These are phyloP conservation scores for Amblyopsis hoosieri DNA, from an alignment of 2,797 vertebrate species.

Conservation along the genomic window DNA sequence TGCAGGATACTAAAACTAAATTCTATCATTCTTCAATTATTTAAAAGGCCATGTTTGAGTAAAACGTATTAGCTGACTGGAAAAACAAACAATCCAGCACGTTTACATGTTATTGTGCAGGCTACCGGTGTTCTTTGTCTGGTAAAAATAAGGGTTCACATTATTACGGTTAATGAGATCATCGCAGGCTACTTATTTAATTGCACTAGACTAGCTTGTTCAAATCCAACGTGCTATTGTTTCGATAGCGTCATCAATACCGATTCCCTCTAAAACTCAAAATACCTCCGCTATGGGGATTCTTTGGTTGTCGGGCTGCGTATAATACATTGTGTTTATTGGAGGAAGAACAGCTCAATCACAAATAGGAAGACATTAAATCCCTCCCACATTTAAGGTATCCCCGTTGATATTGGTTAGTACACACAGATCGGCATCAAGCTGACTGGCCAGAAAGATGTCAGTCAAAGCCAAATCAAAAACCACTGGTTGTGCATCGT, in stretches of 20 bases:
- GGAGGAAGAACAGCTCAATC: neutral
- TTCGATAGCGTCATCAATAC: constrained; percentile 26
- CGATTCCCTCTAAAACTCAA: neutral
- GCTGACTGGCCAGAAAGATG: constrained; percentile 15
- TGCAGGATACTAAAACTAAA: too few relatives aligned
- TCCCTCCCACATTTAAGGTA: constrained; percentile 5
- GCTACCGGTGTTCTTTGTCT: too few relatives aligned
- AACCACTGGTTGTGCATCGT: constrained; percentile 32
- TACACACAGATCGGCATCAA: neutral
- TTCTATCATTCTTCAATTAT: too few relatives aligned
- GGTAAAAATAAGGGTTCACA: neutral
- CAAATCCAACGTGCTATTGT: constrained; percentile 28
- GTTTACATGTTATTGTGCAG: too few relatives aligned
- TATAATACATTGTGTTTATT: neutral
- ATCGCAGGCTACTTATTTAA: neutral
- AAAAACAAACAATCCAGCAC: too few relatives aligned
- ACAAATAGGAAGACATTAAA: neutral
- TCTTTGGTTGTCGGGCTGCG: constrained; percentile 4
- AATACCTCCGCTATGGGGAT: neutral
- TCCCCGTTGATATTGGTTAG: constrained; percentile 26
- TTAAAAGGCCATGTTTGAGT: too few relatives aligned
- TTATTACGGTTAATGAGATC: neutral
- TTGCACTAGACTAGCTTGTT: neutral
- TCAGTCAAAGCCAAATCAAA: constrained; percentile 8
- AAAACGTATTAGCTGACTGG: too few relatives aligned